phyloP scores from a whole-genome alignment of 2,113 vertebrate genomes.

The Bujurquina vittata region DNA sequence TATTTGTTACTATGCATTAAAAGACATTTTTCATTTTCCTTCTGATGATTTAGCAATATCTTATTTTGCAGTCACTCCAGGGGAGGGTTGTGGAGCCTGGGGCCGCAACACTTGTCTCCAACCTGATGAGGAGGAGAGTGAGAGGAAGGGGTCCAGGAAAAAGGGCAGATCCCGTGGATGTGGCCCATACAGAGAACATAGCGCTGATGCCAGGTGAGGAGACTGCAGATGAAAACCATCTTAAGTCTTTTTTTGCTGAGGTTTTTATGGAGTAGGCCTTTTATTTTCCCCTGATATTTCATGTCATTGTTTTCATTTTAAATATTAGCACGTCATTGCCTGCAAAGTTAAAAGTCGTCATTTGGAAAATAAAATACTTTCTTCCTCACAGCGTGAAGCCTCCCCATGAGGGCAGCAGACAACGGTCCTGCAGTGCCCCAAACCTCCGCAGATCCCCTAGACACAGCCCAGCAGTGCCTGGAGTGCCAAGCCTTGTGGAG shows the following conservation, averaged over 20 bases:
- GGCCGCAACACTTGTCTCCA: constrained; percentile 82
- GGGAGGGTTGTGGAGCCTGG: constrained; percentile 86
- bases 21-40: not conserved
- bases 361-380: not conserved
- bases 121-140: constrained; percentile 86
- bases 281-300: not conserved
- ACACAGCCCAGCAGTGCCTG: constrained; percentile 87
- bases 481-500: constrained; percentile 92
- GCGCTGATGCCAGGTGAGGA: constrained; percentile 88
- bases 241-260: not conserved
- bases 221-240: not conserved
- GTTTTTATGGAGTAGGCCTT: not conserved
- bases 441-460: constrained; percentile 92
- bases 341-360: not conserved
- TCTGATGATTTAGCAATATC: not conserved
- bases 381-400: constrained; percentile 82
- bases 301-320: not conserved
- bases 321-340: not conserved
- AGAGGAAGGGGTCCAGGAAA: constrained; percentile 90
- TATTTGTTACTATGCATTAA: not conserved
- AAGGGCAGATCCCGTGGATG: constrained; percentile 87
- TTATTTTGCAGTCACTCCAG: constrained; percentile 85
- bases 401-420: constrained; percentile 88
- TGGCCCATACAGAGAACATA: constrained; percentile 83
- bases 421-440: constrained; percentile 93